phyloP scores from a whole-genome alignment of 2,888 invertebrate species.

The Folsomia manolachei region DNA sequence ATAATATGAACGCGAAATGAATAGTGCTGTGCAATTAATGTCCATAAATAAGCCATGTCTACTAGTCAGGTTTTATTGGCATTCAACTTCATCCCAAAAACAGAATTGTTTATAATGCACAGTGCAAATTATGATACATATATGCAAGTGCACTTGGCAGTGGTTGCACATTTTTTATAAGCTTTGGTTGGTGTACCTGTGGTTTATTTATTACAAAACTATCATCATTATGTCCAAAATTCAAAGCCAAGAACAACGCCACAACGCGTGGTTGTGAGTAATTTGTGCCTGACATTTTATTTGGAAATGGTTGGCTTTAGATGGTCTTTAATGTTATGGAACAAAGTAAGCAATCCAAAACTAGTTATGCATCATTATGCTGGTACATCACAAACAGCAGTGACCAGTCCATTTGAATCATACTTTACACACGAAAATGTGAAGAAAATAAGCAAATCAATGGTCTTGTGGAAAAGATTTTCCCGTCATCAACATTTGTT shows the following conservation, averaged over 20 bases:
- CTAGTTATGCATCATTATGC: constrained; percentile 4
- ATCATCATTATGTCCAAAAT: constrained; percentile 7
- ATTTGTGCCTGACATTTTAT: background rate
- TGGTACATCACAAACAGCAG: background rate
- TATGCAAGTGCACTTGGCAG: too few species aligned
- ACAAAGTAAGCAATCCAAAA: constrained; percentile 1
- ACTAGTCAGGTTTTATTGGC: too few species aligned
- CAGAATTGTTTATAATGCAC: too few species aligned
- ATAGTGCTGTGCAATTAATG: too few species aligned
- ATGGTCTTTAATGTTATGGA: background rate
- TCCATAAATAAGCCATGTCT: too few species aligned
- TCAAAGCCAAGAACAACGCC: background rate
- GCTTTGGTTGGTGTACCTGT: background rate
- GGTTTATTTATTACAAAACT: background rate
- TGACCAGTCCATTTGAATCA: background rate
- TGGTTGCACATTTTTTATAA: too few species aligned
- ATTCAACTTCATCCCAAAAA: background rate
- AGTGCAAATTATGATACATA: too few species aligned
- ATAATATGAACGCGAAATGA: too few species aligned
- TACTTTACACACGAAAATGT: background rate
- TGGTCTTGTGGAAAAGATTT: background rate
- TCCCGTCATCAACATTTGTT: constrained; percentile 8
- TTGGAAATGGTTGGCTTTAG: background rate
- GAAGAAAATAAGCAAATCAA: background rate
- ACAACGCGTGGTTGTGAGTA: background rate